Conservation (phyloP, 2,797 vertebrate genomes). For the Octomys mimax region DNA sequence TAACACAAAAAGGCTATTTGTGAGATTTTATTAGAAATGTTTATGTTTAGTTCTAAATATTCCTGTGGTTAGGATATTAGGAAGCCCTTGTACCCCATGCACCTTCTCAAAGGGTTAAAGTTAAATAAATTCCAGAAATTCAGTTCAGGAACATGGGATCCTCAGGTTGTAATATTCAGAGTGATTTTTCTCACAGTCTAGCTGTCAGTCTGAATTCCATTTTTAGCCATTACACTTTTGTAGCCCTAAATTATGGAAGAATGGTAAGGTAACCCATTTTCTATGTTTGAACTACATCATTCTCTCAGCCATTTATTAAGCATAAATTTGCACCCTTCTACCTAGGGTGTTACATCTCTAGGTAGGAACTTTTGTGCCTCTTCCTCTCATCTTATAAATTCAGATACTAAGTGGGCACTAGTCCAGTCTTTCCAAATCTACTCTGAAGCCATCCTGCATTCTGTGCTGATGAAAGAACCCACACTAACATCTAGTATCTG, state of each 20-base stretch:
- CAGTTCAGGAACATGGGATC: background rate
- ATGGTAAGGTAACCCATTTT: background rate
- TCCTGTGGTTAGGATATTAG: background rate
- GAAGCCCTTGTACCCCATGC: background rate
- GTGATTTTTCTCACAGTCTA: conserved; percentile 51
- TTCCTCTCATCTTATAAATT: conserved; percentile 21
- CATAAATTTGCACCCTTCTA: background rate
- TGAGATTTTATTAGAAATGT: background rate
- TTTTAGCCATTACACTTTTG: conserved; percentile 8
- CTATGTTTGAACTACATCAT: background rate
- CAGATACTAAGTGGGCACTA: background rate
- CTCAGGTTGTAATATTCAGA: background rate
- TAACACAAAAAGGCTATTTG: background rate
- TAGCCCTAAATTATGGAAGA: conserved; percentile 14
- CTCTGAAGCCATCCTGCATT: background rate
- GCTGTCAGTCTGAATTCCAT: background rate
- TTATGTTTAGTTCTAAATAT: conserved; percentile 13
- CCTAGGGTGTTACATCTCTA: background rate
- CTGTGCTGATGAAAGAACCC: background rate
- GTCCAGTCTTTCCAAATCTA: background rate
- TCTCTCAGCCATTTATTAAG: background rate
- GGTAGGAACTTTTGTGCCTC: background rate
- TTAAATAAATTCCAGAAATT: conserved; percentile 5
- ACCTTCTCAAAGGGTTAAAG: background rate
- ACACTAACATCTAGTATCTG: background rate